Conservation (phyloP, 2,888 invertebrate genomes). For the Copidosoma aretas region DNA sequence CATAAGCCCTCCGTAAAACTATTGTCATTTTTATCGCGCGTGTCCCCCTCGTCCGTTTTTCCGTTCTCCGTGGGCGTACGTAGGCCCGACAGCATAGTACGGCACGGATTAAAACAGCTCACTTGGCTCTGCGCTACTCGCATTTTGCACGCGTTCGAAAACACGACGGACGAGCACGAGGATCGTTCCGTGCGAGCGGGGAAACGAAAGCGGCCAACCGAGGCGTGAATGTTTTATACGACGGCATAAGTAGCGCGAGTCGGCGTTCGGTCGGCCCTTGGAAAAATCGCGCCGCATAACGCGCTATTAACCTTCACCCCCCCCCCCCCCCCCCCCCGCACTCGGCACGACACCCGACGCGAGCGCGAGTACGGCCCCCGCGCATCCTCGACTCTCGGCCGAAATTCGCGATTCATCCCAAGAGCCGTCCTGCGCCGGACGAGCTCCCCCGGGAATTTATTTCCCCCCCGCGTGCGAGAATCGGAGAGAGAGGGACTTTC, state of each 20-base stretch:
- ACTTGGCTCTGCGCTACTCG: too few relatives aligned
- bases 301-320: constrained; percentile 23
- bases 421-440: constrained; percentile 10
- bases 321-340: background rate
- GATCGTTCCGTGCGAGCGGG: too few relatives aligned
- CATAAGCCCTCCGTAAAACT: too few relatives aligned
- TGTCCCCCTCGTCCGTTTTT: too few relatives aligned
- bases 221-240: background rate
- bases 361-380: too few relatives aligned
- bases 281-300: constrained; percentile 18
- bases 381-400: background rate
- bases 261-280: constrained; percentile 7
- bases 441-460: constrained; percentile 30
- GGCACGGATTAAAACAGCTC: too few relatives aligned
- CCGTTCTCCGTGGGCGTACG: too few relatives aligned
- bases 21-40: too few relatives aligned
- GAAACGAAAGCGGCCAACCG: too few relatives aligned
- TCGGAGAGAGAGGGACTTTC: background rate
- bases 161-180: too few relatives aligned
- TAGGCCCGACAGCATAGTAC: too few relatives aligned
- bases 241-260: background rate
- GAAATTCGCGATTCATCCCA: constrained; percentile 27
- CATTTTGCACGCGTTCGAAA: too few relatives aligned
- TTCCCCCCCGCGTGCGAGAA: constrained; percentile 15
- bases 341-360: background rate